These are phyloP conservation scores for Ryuthela nishihirai DNA, from an alignment of 2,888 invertebrate genomes.

Conservation along the genomic window DNA sequence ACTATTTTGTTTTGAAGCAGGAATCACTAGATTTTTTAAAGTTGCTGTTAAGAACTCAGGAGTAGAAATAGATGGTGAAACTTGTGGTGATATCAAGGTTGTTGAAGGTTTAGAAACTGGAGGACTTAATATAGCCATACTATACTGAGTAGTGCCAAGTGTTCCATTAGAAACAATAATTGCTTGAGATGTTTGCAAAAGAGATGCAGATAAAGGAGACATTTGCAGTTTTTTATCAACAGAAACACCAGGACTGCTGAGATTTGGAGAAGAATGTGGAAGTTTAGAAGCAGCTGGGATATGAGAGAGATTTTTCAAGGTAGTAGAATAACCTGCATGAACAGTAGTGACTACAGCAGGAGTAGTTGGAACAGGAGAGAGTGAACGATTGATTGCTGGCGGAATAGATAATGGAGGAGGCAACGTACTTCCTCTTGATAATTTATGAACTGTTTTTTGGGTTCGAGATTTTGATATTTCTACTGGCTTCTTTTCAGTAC, in stretches of 20 bases:
- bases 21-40: conserved; percentile 26
- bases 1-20: conserved; percentile 26
- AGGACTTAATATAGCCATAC: conserved; percentile 29
- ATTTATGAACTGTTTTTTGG: conserved; percentile 32
- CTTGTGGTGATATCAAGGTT: conserved; percentile 14
- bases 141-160: conserved; percentile 15
- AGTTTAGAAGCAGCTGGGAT: conserved; percentile 5
- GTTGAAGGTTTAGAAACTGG: conserved; percentile 13
- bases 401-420: conserved; percentile 30
- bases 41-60: conserved; percentile 30
- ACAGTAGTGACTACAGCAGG: background rate
- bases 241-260: conserved; percentile 1
- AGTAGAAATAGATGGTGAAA: conserved; percentile 13
- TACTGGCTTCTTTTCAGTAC: background rate
- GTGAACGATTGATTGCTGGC: conserved; percentile 14
- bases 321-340: conserved; percentile 4
- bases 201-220: conserved; percentile 24
- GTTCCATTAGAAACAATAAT: conserved; percentile 30
- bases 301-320: conserved; percentile 12
- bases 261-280: conserved; percentile 13
- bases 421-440: conserved; percentile 20
- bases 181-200: conserved; percentile 28
- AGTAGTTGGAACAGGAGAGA: background rate
- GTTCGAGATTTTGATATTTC: conserved; percentile 8
- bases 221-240: conserved; percentile 25